Conservation (phyloP, 2,113 vertebrate genomes). For the Illadopsis cleaveri region DNA sequence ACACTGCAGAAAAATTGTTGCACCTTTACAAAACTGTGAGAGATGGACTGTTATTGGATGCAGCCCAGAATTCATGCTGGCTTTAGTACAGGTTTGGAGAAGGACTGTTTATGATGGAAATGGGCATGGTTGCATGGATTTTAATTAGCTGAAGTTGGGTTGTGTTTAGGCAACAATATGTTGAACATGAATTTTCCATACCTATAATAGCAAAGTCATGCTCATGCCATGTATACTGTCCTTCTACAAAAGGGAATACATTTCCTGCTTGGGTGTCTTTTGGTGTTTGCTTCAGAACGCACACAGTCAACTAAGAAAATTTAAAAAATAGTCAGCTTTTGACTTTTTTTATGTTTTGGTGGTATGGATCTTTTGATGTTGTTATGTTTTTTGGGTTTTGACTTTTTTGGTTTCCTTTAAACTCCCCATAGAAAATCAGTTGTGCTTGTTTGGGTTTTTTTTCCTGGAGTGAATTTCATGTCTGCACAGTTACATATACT, state of each 20-base stretch:
- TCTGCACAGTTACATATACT: slow-evolving; percentile 14
- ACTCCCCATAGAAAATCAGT: not conserved
- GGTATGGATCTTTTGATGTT: not conserved
- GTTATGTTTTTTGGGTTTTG: not conserved
- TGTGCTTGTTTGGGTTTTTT: not conserved
- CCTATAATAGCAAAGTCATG: not conserved
- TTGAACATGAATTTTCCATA: not conserved
- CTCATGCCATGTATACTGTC: not conserved
- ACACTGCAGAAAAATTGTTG: not conserved
- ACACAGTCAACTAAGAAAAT: not conserved
- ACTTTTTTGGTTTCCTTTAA: not conserved
- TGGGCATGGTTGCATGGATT: not conserved
- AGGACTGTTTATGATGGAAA: not conserved
- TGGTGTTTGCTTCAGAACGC: slow-evolving; percentile 6
- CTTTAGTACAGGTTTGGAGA: not conserved
- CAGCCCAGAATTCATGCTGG: not conserved
- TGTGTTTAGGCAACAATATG: not conserved
- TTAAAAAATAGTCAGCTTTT: slow-evolving; percentile 17
- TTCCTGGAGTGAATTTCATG: not conserved
- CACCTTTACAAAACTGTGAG: not conserved
- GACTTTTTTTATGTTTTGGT: not conserved
- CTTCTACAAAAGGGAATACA: not conserved
- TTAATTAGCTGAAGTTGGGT: not conserved
- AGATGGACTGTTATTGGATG: not conserved
- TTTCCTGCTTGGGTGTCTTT: not conserved